These are phyloP conservation scores for Aphelinus atriplicis DNA, from an alignment of 1,140 invertebrate genomes.

Conservation along the genomic window DNA sequence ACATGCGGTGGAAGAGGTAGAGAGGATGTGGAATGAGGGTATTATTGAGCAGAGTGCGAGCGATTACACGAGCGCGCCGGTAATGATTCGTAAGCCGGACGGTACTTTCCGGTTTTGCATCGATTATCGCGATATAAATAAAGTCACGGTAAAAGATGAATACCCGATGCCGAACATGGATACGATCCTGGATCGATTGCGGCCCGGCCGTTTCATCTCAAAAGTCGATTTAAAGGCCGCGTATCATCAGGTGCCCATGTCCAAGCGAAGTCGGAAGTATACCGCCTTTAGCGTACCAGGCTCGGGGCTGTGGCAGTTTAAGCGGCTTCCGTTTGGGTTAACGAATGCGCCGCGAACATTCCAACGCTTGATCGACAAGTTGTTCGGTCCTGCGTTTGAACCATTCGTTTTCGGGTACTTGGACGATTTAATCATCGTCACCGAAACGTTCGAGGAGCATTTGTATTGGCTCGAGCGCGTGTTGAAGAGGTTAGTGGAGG, in stretches of 20 bases:
- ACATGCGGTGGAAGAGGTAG: constrained; percentile 18
- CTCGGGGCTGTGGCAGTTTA: constrained; percentile 51
- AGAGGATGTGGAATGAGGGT: constrained; percentile 43
- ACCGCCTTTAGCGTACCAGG: constrained; percentile 52
- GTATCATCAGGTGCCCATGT: constrained; percentile 20
- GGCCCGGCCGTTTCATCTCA: background rate
- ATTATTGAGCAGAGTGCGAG: constrained; percentile 50
- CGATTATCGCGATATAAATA: constrained; percentile 43
- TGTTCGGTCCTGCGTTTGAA: constrained; percentile 45
- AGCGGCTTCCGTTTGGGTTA: constrained; percentile 48
- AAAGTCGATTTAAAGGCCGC: constrained; percentile 23
- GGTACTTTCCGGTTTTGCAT: constrained; percentile 43
- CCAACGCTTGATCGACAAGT: constrained; percentile 43
- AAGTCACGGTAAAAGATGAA: constrained; percentile 19
- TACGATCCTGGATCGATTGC: constrained; percentile 3
- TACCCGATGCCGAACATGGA: constrained; percentile 41
- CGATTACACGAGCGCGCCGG: constrained; percentile 47
- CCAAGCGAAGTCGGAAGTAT: background rate
- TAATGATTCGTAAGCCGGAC: constrained; percentile 47
- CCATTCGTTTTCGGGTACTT: constrained; percentile 47
- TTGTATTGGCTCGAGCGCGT: constrained; percentile 26
- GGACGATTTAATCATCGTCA: constrained; percentile 55
- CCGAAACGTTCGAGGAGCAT: constrained; percentile 49
- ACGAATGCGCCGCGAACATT: constrained; percentile 37
- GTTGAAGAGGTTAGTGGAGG: background rate